Evolutionary conservation across 1,140 invertebrate genomes (phyloP).

Genomic region (Drosophila repletoides): DNA sequence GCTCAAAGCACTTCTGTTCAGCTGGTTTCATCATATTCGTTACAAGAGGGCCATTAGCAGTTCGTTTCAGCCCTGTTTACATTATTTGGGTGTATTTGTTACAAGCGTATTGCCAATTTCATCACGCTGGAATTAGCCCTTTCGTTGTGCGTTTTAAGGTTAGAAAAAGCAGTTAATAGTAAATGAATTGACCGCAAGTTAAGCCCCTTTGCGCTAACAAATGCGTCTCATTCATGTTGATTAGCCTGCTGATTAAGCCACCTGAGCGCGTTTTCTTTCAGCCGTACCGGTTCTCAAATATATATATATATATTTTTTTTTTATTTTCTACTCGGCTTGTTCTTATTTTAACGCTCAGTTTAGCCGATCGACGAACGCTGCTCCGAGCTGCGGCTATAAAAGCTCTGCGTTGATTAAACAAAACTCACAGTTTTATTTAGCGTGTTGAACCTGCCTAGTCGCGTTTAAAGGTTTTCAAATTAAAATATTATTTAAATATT

Average conservation of each 20-base stretch:
- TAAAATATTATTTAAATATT: background rate
- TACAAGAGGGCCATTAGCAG: no score
- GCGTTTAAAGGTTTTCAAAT: background rate
- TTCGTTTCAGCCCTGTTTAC: no score
- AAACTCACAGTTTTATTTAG: conserved; percentile 28
- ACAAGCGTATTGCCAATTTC: no score
- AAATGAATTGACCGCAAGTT: conserved; percentile 38
- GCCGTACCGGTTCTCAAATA: conserved; percentile 26
- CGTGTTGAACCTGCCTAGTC: conserved; percentile 4
- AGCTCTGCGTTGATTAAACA: background rate
- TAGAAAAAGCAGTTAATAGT: no score
- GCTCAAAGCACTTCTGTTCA: no score
- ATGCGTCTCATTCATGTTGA: conserved; percentile 17
- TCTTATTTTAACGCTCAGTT: conserved; percentile 21
- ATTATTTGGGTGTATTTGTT: no score
- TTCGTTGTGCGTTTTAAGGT: no score
- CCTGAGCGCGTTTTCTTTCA: conserved; percentile 6
- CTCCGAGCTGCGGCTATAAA: conserved; percentile 26
- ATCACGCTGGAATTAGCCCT: no score
- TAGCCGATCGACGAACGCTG: conserved; percentile 6
- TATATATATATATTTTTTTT: no score
- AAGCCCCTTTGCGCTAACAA: conserved; percentile 15
- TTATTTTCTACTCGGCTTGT: conserved; percentile 1
- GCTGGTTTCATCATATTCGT: no score
- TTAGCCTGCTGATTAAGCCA: conserved; percentile 15